Evolutionary conservation across 2,888 invertebrate species (phyloP), one percentile per base, ranked within the genome.

Genomic region (Stenotaenia linearis): DNA sequence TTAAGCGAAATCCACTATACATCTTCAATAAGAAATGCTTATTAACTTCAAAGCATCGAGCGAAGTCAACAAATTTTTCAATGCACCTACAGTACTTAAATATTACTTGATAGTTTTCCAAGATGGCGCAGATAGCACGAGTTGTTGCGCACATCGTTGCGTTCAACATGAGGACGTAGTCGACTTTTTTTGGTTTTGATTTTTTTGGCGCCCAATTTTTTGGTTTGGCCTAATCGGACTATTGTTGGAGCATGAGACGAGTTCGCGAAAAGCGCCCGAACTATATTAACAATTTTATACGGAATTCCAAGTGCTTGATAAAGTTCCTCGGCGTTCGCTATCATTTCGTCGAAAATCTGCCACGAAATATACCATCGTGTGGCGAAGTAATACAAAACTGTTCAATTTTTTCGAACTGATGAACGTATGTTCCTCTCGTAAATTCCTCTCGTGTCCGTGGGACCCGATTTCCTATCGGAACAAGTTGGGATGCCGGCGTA

Each of bases 141-240:
- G 99, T 99, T 1, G 96, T 93, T 0, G 99, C 99, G 87, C 99
- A 99, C 96, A 99, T 97, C 0, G 99, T 99, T 0, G 97, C 98
- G 87, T 99, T 99, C 84, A 99, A 87, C 99, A 99, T 99, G 84
- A 93, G 92, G 12, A 99, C 98, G 86, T 94, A 99, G 84, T 97
- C 95, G 0, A 94, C 94, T n/a, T n/a, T n/a, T n/a, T n/a, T n/a
- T n/a, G n/a, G n/a, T n/a, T n/a, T n/a, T n/a, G n/a, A n/a, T 82
- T 80, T 88, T 88, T 85, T 89, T 87, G 81, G 88, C 88, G 81
- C 87, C 87, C 87, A 89, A 86, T 82, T 89, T 89, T 84, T 98
- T 98, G 0, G 98, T 98, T 87, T 98, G 97, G 0, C 99, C 99
- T 85, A 93, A 99, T 81, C 95, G 92, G 40, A 98, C 95, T 7